Base-by-base conservation (phyloP, 2,888 invertebrate species). In the Linyphia triangularis region DNA sequence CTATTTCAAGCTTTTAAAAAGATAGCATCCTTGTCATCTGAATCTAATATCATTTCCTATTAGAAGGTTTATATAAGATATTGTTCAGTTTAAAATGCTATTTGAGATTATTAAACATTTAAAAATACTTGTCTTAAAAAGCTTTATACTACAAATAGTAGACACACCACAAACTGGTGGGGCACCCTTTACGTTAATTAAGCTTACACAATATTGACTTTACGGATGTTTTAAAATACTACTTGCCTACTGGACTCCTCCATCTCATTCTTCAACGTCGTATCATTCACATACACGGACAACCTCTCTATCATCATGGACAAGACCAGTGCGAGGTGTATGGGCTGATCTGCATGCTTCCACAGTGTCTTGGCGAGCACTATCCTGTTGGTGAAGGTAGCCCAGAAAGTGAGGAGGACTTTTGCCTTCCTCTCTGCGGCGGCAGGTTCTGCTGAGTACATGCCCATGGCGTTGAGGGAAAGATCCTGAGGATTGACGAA, bases 401-500 rank as follows among this genome's bases (percentile, higher is more conserved):
- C 90, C 91, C 91, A 91, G 19, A 91, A 85, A 1, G 91, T 90
- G 13, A 91, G 88, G 13, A 91, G 81, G 26, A 91, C 89, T 24
- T 90, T 89, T 1, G 91, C 91, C 78, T 90, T 91, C 22, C 91
- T 72, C 82, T 91, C 91, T 2, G 91, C 91, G 3, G 90, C 84
- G 0, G 88, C 77, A n/a, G 90, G 90, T 63, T 91, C 91, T 1
- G 63, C 57, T 9, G 22, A 70, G 63, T 91, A 91, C 77, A 91
- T 89, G 6, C 91, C 90, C 90, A 91, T 90, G n/a, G 91, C 91
- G 81, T 92, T 92, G 91, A 92, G 91, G 19, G 92, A 92, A 10
- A 93, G 90, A 63, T 92, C 92, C 63, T 92, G 91, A 0, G 92
- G 91, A 82, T 91, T 91, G 24, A 93, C 91, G 84, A 92, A 92